Evolutionary conservation across 2,113 vertebrate genomes (phyloP).

Genomic region (Saccopteryx bilineata): DNA sequence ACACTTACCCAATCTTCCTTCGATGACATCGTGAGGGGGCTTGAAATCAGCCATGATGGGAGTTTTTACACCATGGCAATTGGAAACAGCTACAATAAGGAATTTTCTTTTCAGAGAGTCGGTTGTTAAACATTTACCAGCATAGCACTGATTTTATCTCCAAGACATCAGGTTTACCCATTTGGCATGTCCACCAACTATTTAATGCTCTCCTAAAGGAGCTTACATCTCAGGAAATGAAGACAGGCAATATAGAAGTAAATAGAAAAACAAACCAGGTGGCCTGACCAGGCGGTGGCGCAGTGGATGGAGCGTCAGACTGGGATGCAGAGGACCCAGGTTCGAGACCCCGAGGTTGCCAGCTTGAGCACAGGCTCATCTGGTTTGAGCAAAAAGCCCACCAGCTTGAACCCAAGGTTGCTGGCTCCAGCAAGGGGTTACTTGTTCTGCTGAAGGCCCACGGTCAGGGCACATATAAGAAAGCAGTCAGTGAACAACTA

Average conservation of each 20-base stretch:
- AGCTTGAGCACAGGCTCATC: too few species aligned
- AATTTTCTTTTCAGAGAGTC: neutral
- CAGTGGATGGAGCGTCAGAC: too few species aligned
- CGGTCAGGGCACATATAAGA: too few species aligned
- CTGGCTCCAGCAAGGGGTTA: too few species aligned
- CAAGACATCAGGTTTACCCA: neutral
- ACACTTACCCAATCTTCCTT: neutral
- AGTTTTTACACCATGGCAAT: neutral
- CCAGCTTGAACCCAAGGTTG: too few species aligned
- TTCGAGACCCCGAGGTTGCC: too few species aligned
- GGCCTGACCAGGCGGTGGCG: too few species aligned
- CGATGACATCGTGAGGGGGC: neutral
- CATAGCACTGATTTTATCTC: neutral
- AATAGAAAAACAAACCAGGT: neutral
- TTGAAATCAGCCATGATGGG: neutral
- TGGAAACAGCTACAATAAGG: neutral
- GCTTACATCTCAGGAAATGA: neutral
- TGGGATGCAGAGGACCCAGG: too few species aligned
- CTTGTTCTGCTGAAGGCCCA: too few species aligned
- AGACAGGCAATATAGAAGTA: neutral
- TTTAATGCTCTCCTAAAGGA: neutral
- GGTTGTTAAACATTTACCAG: neutral
- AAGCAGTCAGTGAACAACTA: too few species aligned
- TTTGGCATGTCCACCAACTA: neutral
- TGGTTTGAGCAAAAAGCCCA: too few species aligned